Percentiles rank a stretch among this genome's conserved stretches.
Conservation (phyloP, 2,888 invertebrate species). For the Steromphala cineraria region DNA sequence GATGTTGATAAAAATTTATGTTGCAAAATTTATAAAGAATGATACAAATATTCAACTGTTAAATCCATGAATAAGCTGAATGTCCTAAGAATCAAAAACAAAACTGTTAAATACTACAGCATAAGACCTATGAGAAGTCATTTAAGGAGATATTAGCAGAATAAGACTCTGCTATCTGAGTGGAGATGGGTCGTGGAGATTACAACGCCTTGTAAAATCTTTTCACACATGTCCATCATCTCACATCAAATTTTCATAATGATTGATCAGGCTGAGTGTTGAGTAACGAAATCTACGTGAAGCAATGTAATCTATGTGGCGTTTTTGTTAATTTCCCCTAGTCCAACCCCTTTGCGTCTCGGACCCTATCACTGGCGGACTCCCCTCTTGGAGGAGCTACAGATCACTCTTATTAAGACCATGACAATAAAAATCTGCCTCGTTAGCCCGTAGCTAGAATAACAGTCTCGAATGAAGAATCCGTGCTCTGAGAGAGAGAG, state of each 20-base stretch:
- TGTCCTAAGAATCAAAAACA: too few species aligned
- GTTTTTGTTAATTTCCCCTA: conserved; percentile 18
- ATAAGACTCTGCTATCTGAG: too few species aligned
- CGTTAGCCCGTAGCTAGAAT: conserved; percentile 6
- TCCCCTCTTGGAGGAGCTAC: background rate
- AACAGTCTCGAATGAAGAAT: conserved; percentile 16
- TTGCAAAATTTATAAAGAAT: too few species aligned
- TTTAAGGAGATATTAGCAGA: too few species aligned
- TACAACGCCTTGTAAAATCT: background rate
- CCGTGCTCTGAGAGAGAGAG: conserved; percentile 18
- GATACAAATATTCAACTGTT: too few species aligned
- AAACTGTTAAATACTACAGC: too few species aligned
- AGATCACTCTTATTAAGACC: conserved; percentile 19
- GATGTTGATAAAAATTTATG: too few species aligned
- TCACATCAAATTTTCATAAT: conserved; percentile 17
- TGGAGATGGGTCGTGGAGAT: too few species aligned
- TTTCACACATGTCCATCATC: conserved; percentile 7
- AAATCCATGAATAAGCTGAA: too few species aligned
- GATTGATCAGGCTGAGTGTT: conserved; percentile 3
- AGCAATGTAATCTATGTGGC: background rate
- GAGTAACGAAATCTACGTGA: conserved; percentile 10
- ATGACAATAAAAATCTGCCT: conserved; percentile 21
- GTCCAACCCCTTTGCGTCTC: background rate
- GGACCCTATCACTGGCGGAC: background rate
- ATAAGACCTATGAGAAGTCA: too few species aligned